Base-by-base conservation (phyloP, 1,140 invertebrate species). In the Sitophilus oryzae region DNA sequence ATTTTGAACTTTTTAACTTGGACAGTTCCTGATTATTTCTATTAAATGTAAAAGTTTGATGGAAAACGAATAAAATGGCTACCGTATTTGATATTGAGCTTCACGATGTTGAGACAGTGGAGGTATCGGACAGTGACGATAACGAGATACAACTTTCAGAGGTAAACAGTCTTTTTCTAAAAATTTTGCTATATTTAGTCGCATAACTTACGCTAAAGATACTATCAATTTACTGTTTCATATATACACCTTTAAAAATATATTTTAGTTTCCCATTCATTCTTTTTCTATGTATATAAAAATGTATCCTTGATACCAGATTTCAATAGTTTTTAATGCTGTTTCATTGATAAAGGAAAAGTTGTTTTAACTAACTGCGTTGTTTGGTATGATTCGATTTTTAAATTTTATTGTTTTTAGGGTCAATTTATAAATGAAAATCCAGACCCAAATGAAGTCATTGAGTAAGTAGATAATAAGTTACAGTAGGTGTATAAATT, bases 81-180 rank as follows among this genome's bases (percentile, higher is more conserved):
- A 84, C 82, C 69, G 80, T 93, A 70, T 94, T 95, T 74, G 89
- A 94, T 76, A 82, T 95, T 69, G 91, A 95, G 74, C 76, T 93
- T 65, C 84, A 86, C 61, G 77, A 79, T 59, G 87, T 88, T 71
- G 71, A 76, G 62, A 77, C 79, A 59, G 47, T 55, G 11, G 54
- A 59, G 35, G 22, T 60, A 42, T 47, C 59, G 9, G 57, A 60
- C 40, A 52, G 51, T 22, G 79, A 82, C 56, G 82, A 81, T 63
- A 89, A 93, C 73, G 86, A 83, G 65, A 86, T 91, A 69, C 88
- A 91, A 70, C 76, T 85, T 60, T 85, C 86, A 71, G 86, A 88
- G 80, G 86, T 87, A 80, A 79, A 56, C 40, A 53, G 21, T 47
- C 14, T 22, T 38, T 47, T 52, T 42, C 20, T 50, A 50, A 18